phyloP scores from a whole-genome alignment of 2,113 vertebrate genomes.

The Brachypodius melanocephalos region DNA sequence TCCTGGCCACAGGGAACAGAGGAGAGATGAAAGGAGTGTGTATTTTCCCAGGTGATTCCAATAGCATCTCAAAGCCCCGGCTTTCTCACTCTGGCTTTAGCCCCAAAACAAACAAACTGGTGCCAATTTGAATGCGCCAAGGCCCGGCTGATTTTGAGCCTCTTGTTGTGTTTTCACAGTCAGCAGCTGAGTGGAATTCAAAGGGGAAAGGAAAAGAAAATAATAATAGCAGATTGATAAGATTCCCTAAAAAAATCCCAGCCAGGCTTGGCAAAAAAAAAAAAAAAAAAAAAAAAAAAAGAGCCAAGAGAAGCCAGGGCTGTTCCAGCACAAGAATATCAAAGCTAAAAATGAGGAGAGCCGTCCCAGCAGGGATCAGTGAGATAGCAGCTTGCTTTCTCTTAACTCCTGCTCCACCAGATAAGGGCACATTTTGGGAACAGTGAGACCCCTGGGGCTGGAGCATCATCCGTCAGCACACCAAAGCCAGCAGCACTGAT shows the following conservation, averaged over 20 bases:
- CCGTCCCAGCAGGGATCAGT: background rate
- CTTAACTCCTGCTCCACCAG: background rate
- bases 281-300: background rate
- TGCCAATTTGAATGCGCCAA: background rate
- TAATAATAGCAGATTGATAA: constrained; percentile 35
- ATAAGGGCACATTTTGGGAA: background rate
- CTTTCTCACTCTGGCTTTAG: constrained; percentile 48
- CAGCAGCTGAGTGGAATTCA: constrained; percentile 6
- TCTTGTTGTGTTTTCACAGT: constrained; percentile 42
- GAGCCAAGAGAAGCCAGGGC: background rate
- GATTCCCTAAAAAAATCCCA: background rate
- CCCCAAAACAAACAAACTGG: constrained; percentile 59
- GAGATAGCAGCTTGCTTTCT: background rate
- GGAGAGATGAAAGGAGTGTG: constrained; percentile 47
- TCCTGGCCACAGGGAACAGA: background rate
- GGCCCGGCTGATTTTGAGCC: background rate
- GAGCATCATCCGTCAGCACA: background rate
- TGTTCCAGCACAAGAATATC: background rate
- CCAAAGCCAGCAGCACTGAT: background rate
- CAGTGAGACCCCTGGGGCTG: background rate
- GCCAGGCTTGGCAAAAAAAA: background rate
- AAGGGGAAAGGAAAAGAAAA: constrained; percentile 42
- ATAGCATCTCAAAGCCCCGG: constrained; percentile 29
- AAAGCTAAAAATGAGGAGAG: background rate
- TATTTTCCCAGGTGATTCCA: constrained; percentile 73